Base-by-base conservation (phyloP, 2,113 vertebrate species). In the Heterotilapia buettikoferi region DNA sequence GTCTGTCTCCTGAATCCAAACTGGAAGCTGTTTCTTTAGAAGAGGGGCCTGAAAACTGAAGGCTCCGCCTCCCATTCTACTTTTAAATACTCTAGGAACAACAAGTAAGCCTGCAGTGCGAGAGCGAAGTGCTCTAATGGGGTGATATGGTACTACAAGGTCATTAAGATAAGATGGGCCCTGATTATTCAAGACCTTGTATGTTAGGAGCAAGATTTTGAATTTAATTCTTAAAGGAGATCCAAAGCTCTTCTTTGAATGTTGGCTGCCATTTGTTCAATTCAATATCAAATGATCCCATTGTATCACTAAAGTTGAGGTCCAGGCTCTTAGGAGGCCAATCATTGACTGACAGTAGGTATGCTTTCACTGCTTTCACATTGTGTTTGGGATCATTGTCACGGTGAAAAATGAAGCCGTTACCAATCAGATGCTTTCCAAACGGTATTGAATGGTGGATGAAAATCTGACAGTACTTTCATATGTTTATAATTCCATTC, bases 1-100 rank as follows among this genome's bases (percentile, higher is more conserved):
- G 2, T 50, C 47, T 54, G n/a, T 54, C n/a, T 8, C 52, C 24
- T 1, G 54, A 57, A 57, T 2, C 24, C 24, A 26, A 57, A 57
- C 13, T 16, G 24, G 24, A 59, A 59, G 24, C 13, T 0, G 7
- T 0, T 59, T 59, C 24, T 0, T 0, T 0, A 29, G 24, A 16
- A 29, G 24, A 29, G 56, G 2, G 2, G 13, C 24, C 56, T 29
- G 56, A 59, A 59, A 59, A 59, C 56, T 59, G 56, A 59, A 29
- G 24, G 13, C 56, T 59, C 13, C 0, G 0, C 56, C 24, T 29
- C 24, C 24, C 24, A 59, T 29, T 59, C 56, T 29, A 59, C 56
- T 16, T 59, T 59, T 59, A 59, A 29, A 59, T 16, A 59, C 56
- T 59, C 26, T 16, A 59, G 7, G 56, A 59, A 31, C 5, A 31